Conservation (phyloP, 2,797 vertebrate genomes). For the Poecile montanus region DNA sequence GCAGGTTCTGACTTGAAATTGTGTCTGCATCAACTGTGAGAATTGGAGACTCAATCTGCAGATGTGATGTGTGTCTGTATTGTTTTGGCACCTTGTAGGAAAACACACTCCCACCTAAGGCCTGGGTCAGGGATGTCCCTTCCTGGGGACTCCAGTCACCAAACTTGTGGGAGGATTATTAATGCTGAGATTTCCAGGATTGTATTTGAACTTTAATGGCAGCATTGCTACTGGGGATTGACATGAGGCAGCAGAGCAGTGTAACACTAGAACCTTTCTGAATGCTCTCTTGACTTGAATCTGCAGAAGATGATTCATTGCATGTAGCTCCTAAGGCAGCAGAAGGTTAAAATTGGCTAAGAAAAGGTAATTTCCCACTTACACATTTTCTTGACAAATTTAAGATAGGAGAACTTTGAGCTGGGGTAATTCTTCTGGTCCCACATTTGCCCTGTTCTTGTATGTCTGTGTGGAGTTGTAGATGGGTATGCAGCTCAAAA, state of each 20-base stretch:
- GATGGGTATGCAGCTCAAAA: background rate
- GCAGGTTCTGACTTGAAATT: background rate
- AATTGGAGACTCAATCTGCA: rapidly evolving
- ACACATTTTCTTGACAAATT: background rate
- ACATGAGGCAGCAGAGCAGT: background rate
- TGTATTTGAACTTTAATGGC: background rate
- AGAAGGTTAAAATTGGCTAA: background rate
- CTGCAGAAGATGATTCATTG: background rate
- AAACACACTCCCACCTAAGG: background rate
- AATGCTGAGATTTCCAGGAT: background rate
- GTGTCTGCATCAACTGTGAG: background rate
- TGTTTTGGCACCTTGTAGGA: background rate
- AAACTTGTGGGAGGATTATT: background rate
- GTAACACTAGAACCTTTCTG: background rate
- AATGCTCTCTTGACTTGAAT: background rate
- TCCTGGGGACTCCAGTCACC: background rate
- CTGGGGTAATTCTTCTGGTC: background rate
- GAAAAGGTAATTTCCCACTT: background rate
- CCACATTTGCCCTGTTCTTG: rapidly evolving
- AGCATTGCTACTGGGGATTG: background rate
- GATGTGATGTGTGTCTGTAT: background rate
- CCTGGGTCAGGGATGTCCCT: background rate
- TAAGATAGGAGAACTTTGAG: background rate
- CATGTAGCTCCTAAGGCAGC: background rate
- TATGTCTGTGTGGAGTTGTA: background rate